Evolutionary conservation across 23 tunicate genomes (phyloP).

Genomic region (Styela clava): DNA sequence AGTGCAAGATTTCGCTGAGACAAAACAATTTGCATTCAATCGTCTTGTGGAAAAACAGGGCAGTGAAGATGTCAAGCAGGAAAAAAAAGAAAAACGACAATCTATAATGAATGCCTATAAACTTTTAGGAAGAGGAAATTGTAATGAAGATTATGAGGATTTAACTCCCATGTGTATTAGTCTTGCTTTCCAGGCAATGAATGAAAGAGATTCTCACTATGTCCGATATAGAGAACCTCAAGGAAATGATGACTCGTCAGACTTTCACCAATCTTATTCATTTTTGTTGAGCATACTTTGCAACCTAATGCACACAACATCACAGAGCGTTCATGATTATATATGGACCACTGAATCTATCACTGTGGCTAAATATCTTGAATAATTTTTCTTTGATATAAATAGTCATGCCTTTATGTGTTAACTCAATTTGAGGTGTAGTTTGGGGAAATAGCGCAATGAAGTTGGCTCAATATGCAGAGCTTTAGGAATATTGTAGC

Average conservation of each 20-base stretch:
- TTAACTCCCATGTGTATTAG: conserved; percentile 3
- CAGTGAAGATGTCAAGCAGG: conserved; percentile 14
- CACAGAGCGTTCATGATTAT: background rate
- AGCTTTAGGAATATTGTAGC: too few species aligned
- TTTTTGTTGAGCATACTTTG: background rate
- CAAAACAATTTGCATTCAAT: conserved; percentile 2
- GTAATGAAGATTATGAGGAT: background rate
- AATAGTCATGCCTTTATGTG: too few species aligned
- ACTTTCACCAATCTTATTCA: background rate
- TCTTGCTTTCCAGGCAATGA: background rate
- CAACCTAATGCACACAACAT: background rate
- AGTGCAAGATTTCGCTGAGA: conserved; percentile 4
- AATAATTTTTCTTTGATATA: too few species aligned
- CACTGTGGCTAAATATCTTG: background rate
- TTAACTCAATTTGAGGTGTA: too few species aligned
- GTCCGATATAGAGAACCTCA: background rate
- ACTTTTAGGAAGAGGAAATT: conserved; percentile 1
- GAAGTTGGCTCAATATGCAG: too few species aligned
- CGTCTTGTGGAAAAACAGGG: conserved; percentile 20
- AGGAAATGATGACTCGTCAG: background rate
- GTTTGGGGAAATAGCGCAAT: too few species aligned
- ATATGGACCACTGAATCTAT: background rate
- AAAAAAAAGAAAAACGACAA: background rate
- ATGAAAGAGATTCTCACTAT: background rate
- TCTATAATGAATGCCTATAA: background rate